Evolutionary conservation across 2,888 invertebrate genomes (phyloP).

Genomic region (Cephonodes hylas): DNA sequence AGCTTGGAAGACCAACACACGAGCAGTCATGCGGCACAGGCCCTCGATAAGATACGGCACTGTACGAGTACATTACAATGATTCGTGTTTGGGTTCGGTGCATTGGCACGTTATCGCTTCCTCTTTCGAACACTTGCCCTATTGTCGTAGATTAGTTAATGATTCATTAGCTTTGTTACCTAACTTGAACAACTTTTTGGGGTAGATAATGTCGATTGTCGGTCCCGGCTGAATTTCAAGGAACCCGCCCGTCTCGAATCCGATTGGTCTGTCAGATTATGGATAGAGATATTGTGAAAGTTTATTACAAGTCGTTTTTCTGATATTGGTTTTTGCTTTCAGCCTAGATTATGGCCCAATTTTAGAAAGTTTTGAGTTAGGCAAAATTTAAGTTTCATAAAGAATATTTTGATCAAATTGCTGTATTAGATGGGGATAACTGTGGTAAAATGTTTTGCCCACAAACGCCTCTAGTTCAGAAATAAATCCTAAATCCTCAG

Average conservation of each 20-base stretch:
- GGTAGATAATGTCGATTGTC: conserved; percentile 31
- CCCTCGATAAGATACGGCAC: conserved; percentile 55
- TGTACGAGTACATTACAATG: conserved; percentile 54
- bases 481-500: too few species aligned
- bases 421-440: too few species aligned
- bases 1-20: conserved; percentile 30
- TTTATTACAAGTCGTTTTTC: neutral
- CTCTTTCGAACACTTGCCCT: conserved; percentile 57
- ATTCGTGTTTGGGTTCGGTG: conserved; percentile 62
- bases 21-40: conserved; percentile 33
- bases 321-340: neutral
- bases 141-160: conserved; percentile 66
- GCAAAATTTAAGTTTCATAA: neutral
- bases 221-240: conserved; percentile 25
- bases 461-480: too few species aligned
- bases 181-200: conserved; percentile 30
- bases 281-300: conserved; percentile 2
- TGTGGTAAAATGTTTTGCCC: too few species aligned
- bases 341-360: neutral
- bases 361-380: neutral
- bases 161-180: conserved; percentile 57
- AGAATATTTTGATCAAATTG: too few species aligned
- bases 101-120: conserved; percentile 62
- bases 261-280: conserved; percentile 5
- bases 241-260: conserved; percentile 9